These are phyloP conservation scores for Phrynocephalus vlangalii DNA, from an alignment of 2,797 vertebrate genomes.

Conservation along the genomic window DNA sequence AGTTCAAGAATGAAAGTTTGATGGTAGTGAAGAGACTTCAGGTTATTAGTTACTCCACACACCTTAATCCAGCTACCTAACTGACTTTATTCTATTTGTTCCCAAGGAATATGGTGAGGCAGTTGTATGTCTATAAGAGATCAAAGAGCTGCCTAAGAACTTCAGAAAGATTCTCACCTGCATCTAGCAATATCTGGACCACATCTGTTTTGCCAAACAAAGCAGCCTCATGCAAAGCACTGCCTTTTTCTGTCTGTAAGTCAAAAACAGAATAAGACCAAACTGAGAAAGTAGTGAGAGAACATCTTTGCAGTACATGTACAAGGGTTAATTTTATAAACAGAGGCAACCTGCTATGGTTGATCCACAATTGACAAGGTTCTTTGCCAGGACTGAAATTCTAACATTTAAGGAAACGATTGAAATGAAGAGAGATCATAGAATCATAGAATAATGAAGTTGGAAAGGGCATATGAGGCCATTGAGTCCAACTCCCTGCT, in stretches of 20 bases:
- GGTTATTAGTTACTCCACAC: slow-evolving; percentile 17
- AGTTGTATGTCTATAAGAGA: slow-evolving; percentile 28
- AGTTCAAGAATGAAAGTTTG: neutral
- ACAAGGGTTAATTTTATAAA: neutral
- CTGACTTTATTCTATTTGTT: neutral
- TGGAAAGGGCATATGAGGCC: too few species aligned
- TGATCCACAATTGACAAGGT: neutral
- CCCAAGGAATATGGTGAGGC: neutral
- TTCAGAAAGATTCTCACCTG: slow-evolving; percentile 84
- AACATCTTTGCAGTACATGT: neutral
- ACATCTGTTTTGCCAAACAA: slow-evolving; percentile 97
- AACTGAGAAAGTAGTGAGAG: slow-evolving; percentile 60
- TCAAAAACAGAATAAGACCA: slow-evolving; percentile 72
- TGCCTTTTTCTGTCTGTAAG: slow-evolving; percentile 97
- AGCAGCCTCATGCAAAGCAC: slow-evolving; percentile 97
- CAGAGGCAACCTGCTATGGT: slow-evolving; percentile 1
- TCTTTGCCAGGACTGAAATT: neutral
- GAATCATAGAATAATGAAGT: too few species aligned
- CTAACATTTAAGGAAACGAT: slow-evolving; percentile 24
- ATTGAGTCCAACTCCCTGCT: too few species aligned
- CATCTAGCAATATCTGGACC: slow-evolving; percentile 93
- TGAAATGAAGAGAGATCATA: slow-evolving; percentile 19
- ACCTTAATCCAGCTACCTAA: slow-evolving; percentile 22
- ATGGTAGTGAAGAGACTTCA: neutral
- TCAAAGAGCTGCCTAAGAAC: neutral